Percentiles rank a stretch among this genome's conserved stretches.
Conservation (phyloP, 2,113 vertebrate genomes). For the Daubentonia madagascariensis region DNA sequence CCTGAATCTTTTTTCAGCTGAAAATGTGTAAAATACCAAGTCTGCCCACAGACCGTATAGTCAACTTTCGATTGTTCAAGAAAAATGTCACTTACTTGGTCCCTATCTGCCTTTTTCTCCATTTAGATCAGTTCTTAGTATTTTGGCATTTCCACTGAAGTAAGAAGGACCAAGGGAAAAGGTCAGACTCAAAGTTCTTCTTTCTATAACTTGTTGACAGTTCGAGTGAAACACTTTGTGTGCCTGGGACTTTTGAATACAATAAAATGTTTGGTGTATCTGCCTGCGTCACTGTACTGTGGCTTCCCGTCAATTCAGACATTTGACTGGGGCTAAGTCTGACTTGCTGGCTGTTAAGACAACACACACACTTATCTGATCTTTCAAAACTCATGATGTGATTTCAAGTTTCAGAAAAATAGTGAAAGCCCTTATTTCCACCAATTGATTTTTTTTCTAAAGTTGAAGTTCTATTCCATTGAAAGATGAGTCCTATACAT, state of each 20-base stretch:
- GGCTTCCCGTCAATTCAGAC: neutral
- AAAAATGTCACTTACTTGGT: neutral
- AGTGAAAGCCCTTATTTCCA: neutral
- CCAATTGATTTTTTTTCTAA: neutral
- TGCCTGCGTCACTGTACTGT: neutral
- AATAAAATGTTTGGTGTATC: neutral
- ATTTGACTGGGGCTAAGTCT: neutral
- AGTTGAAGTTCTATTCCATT: neutral
- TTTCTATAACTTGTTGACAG: neutral
- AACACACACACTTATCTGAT: neutral
- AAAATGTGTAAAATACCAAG: neutral
- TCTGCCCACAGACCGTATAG: neutral
- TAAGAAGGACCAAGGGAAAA: neutral
- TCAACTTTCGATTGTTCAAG: neutral
- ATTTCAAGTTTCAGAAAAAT: conserved; percentile 14
- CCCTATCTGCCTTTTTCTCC: neutral
- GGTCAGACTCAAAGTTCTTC: neutral
- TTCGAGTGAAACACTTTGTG: neutral
- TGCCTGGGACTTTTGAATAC: neutral
- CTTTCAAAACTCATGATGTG: neutral
- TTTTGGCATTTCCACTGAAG: neutral
- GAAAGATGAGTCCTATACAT: neutral
- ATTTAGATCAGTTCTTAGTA: neutral
- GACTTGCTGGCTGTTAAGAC: neutral
- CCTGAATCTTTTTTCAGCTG: neutral